A percentile compares a stretch with the other conserved stretches of the same genome.
Evolutionary conservation across 2,797 vertebrate genomes (phyloP).

Genomic region (Gephyroberyx darwinii): DNA sequence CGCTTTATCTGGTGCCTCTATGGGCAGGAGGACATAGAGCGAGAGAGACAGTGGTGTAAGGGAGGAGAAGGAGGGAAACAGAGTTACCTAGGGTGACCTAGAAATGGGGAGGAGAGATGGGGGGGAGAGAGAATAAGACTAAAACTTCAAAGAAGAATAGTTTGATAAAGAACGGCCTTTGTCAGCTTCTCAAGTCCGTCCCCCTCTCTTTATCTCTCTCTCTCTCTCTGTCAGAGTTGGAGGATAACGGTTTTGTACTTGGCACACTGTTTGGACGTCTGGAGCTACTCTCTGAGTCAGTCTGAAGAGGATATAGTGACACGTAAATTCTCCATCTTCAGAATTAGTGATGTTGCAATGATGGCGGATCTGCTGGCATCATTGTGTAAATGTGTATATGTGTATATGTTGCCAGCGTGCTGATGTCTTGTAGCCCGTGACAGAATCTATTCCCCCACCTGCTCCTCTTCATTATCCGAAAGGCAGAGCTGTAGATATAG

Average conservation of each 20-base stretch:
- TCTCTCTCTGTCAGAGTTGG: constrained; percentile 4
- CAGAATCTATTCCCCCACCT: constrained; percentile 70
- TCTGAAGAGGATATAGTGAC: constrained; percentile 32
- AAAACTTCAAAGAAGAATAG: constrained; percentile 7
- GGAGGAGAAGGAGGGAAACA: not conserved
- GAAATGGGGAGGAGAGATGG: not conserved
- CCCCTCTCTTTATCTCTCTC: constrained; percentile 3
- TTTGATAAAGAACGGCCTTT: not conserved
- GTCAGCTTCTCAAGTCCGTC: not conserved
- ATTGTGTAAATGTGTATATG: constrained; percentile 12
- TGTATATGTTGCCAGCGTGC: constrained; percentile 22
- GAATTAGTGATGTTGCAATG: constrained; percentile 44
- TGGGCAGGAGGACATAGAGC: constrained; percentile 24
- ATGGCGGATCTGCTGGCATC: constrained; percentile 43
- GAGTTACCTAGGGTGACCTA: constrained; percentile 13
- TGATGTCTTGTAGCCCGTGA: constrained; percentile 56
- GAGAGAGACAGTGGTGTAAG: not conserved
- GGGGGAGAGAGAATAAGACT: not conserved
- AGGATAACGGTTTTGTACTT: constrained; percentile 41
- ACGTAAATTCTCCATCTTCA: constrained; percentile 12
- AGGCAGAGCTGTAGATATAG: constrained; percentile 56
- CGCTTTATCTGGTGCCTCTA: constrained; percentile 53
- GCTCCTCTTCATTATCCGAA: constrained; percentile 69
- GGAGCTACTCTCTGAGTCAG: constrained; percentile 39
- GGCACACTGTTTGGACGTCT: constrained; percentile 51